These are phyloP conservation scores for Eublepharis macularius DNA, from an alignment of 2,113 vertebrate genomes.

Conservation along the genomic window DNA sequence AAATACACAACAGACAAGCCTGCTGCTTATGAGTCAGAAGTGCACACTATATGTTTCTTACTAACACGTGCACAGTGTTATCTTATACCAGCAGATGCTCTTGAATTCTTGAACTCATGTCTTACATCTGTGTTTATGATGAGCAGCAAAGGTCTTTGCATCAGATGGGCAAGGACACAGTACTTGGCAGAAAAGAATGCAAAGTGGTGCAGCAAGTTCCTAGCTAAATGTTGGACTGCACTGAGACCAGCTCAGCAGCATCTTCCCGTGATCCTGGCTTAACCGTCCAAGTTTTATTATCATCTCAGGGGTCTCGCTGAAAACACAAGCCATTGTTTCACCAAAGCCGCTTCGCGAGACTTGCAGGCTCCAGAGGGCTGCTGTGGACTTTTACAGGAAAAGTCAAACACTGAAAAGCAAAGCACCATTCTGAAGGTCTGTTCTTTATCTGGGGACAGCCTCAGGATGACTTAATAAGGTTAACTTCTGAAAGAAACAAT, in stretches of 20 bases:
- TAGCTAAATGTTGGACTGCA: constrained; percentile 28
- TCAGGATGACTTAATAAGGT: constrained; percentile 65
- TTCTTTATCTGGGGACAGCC: constrained; percentile 56
- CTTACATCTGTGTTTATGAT: constrained; percentile 17
- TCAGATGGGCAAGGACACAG: not conserved
- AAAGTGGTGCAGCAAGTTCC: not conserved
- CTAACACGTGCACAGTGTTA: not conserved
- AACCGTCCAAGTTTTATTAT: constrained; percentile 30
- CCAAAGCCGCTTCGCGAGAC: constrained; percentile 33
- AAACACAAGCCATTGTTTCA: constrained; percentile 37
- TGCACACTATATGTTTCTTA: no score
- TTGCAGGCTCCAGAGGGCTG: constrained; percentile 24
- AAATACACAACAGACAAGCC: no score
- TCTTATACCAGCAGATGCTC: not conserved
- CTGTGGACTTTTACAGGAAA: constrained; percentile 35
- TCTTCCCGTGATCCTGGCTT: constrained; percentile 14
- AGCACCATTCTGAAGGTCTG: constrained; percentile 41
- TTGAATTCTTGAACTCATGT: not conserved
- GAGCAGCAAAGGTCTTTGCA: constrained; percentile 11
- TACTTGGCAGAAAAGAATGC: not conserved
- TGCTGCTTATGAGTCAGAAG: not conserved
- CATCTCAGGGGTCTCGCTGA: constrained; percentile 10
- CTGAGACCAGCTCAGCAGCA: constrained; percentile 12
- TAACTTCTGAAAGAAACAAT: constrained; percentile 60
- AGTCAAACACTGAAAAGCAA: constrained; percentile 46